These are phyloP conservation scores for Asbolus verrucosus DNA, from an alignment of 1,140 invertebrate genomes.

Conservation along the genomic window DNA sequence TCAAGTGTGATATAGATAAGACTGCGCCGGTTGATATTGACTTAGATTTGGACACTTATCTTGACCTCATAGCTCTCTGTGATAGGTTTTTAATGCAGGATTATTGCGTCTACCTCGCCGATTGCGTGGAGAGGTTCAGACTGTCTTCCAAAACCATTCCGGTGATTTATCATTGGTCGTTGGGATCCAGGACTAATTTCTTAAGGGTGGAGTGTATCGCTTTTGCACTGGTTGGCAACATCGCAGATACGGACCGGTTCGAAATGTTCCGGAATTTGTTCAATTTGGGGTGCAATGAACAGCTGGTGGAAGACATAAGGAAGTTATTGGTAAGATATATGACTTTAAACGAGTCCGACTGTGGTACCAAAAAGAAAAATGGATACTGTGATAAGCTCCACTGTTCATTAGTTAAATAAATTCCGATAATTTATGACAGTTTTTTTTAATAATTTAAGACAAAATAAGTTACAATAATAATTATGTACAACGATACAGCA, in stretches of 20 bases:
- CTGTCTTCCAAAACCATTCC: constrained; percentile 66
- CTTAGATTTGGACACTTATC: constrained; percentile 68
- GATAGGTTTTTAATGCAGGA: constrained; percentile 75
- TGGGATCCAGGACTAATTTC: constrained; percentile 70
- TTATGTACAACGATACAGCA: too few relatives aligned
- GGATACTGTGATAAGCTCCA: constrained; percentile 9
- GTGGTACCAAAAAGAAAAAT: not conserved
- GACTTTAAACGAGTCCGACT: too few relatives aligned
- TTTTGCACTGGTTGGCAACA: constrained; percentile 67
- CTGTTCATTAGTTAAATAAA: too few relatives aligned
- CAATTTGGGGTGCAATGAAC: constrained; percentile 56
- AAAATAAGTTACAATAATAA: too few relatives aligned
- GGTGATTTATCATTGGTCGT: constrained; percentile 70
- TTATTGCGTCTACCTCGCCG: constrained; percentile 68
- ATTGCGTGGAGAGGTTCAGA: constrained; percentile 68
- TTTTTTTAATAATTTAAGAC: too few relatives aligned
- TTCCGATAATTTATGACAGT: not conserved
- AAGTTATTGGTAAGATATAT: constrained; percentile 55
- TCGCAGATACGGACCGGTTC: constrained; percentile 64
- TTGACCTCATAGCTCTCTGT: constrained; percentile 75
- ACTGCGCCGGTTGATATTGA: constrained; percentile 64
- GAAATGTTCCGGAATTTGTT: constrained; percentile 60
- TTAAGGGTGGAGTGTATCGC: constrained; percentile 70
- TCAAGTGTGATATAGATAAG: constrained; percentile 67
- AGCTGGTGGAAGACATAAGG: constrained; percentile 60